Evolutionary conservation across 2,888 invertebrate genomes (phyloP).

Genomic region (Alloplasta piceator): DNA sequence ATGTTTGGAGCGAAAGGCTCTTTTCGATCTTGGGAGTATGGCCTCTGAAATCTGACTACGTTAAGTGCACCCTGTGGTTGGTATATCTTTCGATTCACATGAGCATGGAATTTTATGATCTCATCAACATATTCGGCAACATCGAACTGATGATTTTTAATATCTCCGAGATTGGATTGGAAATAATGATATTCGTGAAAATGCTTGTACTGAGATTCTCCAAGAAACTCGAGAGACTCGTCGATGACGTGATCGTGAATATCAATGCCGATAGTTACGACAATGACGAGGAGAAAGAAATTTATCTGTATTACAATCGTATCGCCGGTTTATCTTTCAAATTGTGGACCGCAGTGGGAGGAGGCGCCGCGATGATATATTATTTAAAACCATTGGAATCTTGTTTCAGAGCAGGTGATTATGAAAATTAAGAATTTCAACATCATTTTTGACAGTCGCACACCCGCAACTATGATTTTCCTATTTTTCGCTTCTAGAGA

Average conservation of each 20-base stretch:
- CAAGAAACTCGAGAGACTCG: slow-evolving; percentile 12
- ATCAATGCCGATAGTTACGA: slow-evolving; percentile 34
- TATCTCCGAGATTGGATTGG: slow-evolving; percentile 30
- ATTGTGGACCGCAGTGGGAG: slow-evolving; percentile 6
- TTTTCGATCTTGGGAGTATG: slow-evolving; percentile 37
- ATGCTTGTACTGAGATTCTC: slow-evolving; percentile 44
- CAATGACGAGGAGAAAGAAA: slow-evolving; percentile 22
- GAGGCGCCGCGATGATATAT: slow-evolving; percentile 23
- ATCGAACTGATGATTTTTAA: slow-evolving; percentile 33
- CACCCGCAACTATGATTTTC: neutral
- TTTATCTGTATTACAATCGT: slow-evolving; percentile 39
- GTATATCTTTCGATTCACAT: slow-evolving; percentile 36
- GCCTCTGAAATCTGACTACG: slow-evolving; percentile 31
- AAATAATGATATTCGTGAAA: slow-evolving; percentile 40
- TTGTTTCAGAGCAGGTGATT: slow-evolving; percentile 32
- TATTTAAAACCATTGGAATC: slow-evolving; percentile 33
- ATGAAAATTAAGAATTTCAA: no score
- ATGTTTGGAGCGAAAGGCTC: slow-evolving; percentile 30
- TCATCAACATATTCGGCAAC: slow-evolving; percentile 24
- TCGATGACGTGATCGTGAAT: neutral
- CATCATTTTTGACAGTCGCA: neutral
- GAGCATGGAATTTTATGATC: slow-evolving; percentile 13
- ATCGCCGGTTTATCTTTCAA: slow-evolving; percentile 34
- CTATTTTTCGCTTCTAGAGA: no score
- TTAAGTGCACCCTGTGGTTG: slow-evolving; percentile 21